phyloP scores from a whole-genome alignment of 2,888 invertebrate genomes.

The Branchipolynoe longqiensis region DNA sequence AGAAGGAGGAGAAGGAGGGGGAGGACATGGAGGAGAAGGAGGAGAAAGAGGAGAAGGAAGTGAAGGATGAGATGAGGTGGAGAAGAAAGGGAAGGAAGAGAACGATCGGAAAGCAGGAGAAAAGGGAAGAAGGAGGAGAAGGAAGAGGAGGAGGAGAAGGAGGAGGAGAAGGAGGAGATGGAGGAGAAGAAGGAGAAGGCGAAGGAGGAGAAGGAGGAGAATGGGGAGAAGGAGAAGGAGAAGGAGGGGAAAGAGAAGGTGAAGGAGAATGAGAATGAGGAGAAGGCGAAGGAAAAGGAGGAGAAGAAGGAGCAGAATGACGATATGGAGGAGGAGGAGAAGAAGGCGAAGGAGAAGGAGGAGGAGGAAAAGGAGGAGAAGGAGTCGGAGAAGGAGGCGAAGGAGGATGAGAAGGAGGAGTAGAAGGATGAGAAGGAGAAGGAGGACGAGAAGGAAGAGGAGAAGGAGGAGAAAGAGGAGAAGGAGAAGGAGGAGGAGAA shows the following conservation, averaged over 20 bases:
- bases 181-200: background rate
- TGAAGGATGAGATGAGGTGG: background rate
- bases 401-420: slow-evolving; percentile 13
- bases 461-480: slow-evolving; percentile 6
- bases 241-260: background rate
- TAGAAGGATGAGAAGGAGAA: background rate
- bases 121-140: slow-evolving; percentile 25
- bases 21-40: slow-evolving; percentile 6
- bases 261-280: background rate
- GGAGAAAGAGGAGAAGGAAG: slow-evolving; percentile 9
- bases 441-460: background rate
- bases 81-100: background rate
- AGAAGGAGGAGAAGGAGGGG: slow-evolving; percentile 16
- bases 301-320: background rate
- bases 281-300: background rate
- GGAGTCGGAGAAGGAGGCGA: background rate
- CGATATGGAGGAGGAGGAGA: background rate
- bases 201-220: background rate
- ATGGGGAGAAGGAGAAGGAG: background rate
- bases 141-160: slow-evolving; percentile 30
- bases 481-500: slow-evolving; percentile 1
- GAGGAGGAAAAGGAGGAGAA: background rate
- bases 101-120: background rate
- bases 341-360: background rate
- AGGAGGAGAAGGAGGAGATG: slow-evolving; percentile 33